These are phyloP conservation scores for Oegoconia quadripuncta DNA, from an alignment of 2,888 invertebrate genomes.

Conservation along the genomic window DNA sequence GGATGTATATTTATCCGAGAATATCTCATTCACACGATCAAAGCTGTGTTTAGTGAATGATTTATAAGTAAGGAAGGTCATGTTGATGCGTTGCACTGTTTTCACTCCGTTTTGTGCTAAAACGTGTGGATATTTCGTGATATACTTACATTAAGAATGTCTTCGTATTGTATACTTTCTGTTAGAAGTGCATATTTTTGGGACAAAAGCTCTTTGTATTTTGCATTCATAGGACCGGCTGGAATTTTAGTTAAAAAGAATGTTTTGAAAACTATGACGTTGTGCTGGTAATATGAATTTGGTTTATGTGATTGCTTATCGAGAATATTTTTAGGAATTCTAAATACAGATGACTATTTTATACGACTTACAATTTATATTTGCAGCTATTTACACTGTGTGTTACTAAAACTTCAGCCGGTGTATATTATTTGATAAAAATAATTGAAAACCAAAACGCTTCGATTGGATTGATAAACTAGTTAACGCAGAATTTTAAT, in stretches of 20 bases:
- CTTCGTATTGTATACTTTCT: conserved; percentile 21
- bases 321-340: too few relatives aligned
- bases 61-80: background rate
- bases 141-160: conserved; percentile 24
- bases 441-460: conserved; percentile 30
- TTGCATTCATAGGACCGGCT: conserved; percentile 39
- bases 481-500: conserved; percentile 37
- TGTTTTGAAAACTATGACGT: too few relatives aligned
- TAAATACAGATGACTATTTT: too few relatives aligned
- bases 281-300: too few relatives aligned
- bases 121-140: conserved; percentile 20
- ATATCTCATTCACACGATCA: background rate
- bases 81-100: conserved; percentile 4
- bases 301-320: too few relatives aligned
- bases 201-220: conserved; percentile 29
- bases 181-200: conserved; percentile 23
- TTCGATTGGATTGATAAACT: conserved; percentile 38
- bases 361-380: too few relatives aligned
- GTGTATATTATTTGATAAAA: conserved; percentile 33
- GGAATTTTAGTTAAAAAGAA: too few relatives aligned
- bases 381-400: background rate
- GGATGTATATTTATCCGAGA: background rate
- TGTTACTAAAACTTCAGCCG: conserved; percentile 17
- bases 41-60: background rate
- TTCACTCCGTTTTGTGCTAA: conserved; percentile 18